Evolutionary conservation across 2,797 vertebrate species (phyloP).

Genomic region (Sparidentex hasta): DNA sequence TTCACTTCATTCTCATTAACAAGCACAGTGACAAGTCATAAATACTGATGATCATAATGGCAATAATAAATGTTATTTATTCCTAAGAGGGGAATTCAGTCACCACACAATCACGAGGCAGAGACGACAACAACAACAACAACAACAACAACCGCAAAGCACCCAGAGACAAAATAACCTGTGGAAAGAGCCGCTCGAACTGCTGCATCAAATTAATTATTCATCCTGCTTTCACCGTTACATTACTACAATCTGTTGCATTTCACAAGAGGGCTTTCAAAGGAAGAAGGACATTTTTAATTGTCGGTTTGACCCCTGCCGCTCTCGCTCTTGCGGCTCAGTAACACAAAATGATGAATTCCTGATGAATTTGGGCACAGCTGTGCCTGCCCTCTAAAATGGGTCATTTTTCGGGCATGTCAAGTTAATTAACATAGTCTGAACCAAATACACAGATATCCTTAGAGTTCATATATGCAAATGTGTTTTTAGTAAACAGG

Average conservation of each 20-base stretch:
- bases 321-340: slow-evolving; percentile 33
- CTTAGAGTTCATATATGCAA: slow-evolving; percentile 22
- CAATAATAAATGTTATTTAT: slow-evolving; percentile 54
- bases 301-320: slow-evolving; percentile 67
- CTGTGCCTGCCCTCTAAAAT: slow-evolving; percentile 27
- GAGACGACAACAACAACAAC: too few species aligned
- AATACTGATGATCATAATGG: slow-evolving; percentile 49
- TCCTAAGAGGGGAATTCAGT: slow-evolving; percentile 31
- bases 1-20: slow-evolving; percentile 41
- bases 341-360: slow-evolving; percentile 54
- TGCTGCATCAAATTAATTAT: slow-evolving; percentile 54
- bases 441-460: slow-evolving; percentile 43
- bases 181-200: slow-evolving; percentile 25
- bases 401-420: slow-evolving; percentile 34
- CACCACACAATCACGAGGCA: slow-evolving; percentile 35
- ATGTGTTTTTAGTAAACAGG: slow-evolving; percentile 23
- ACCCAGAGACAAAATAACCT: slow-evolving; percentile 46
- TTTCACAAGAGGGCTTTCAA: slow-evolving; percentile 63
- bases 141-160: slow-evolving; percentile 39
- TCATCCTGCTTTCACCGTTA: slow-evolving; percentile 49
- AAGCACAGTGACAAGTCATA: slow-evolving; percentile 39
- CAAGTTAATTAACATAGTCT: slow-evolving; percentile 54
- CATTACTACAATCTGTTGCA: slow-evolving; percentile 54
- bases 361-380: slow-evolving; percentile 41
- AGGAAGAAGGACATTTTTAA: slow-evolving; percentile 66